phyloP scores from a whole-genome alignment of 2,113 vertebrate genomes.

The Fulmarus glacialis region DNA sequence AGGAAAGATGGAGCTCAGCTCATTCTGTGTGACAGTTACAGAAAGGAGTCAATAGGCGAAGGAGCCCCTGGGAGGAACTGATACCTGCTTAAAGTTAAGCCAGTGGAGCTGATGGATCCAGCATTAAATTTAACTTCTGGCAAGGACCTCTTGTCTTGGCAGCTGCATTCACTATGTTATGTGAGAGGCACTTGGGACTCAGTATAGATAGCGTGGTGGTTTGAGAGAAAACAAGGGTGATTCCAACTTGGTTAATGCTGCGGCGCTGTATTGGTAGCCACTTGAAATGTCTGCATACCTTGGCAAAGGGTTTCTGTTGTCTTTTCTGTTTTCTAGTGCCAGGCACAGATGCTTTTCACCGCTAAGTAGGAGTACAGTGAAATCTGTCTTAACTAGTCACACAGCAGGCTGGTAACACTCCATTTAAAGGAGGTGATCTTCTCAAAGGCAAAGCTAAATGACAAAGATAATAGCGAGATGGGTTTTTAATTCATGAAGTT shows the following conservation, averaged over 20 bases:
- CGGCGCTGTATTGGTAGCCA: not conserved
- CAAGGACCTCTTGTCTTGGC: not conserved
- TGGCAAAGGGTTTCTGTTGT: not conserved
- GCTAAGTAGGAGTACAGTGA: not conserved
- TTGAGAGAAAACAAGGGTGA: not conserved
- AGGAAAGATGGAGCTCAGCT: not conserved
- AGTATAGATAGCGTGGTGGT: not conserved
- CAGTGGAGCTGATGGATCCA: not conserved
- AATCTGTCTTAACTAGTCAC: not conserved
- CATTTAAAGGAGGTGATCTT: not conserved
- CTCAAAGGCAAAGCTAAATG: not conserved
- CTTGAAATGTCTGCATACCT: conserved; percentile 40
- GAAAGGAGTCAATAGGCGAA: not conserved
- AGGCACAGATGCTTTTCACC: not conserved
- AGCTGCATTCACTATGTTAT: not conserved
- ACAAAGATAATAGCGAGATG: not conserved
- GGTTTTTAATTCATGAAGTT: not conserved
- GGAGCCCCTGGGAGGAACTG: not conserved
- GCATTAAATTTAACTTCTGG: conserved; percentile 19
- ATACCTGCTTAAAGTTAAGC: not conserved
- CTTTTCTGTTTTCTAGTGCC: not conserved
- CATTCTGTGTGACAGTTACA: not conserved
- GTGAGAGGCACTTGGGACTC: not conserved
- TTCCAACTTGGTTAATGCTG: conserved; percentile 8
- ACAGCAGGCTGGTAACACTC: not conserved